Evolutionary conservation across 2,113 vertebrate genomes (phyloP).

Genomic region (Mugil cephalus): DNA sequence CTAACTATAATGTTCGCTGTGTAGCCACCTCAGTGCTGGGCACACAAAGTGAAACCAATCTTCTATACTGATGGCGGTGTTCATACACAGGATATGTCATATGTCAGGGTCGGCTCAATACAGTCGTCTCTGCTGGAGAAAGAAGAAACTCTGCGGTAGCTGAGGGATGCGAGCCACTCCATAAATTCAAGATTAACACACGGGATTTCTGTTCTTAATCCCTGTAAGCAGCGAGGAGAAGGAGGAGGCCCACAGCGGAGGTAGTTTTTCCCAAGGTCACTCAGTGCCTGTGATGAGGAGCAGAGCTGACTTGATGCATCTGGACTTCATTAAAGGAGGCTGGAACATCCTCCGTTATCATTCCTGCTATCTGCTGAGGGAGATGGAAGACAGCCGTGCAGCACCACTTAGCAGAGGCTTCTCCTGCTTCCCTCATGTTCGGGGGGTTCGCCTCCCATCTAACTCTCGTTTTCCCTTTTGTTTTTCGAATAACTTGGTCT

Average conservation of each 20-base stretch:
- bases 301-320: constrained; percentile 69
- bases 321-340: constrained; percentile 72
- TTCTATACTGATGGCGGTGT: constrained; percentile 7
- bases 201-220: constrained; percentile 60
- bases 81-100: constrained; percentile 7
- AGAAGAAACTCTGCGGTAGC: neutral
- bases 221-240: constrained; percentile 2
- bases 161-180: constrained; percentile 6
- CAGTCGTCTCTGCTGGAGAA: constrained; percentile 5
- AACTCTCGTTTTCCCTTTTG: constrained; percentile 57
- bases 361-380: constrained; percentile 69
- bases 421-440: constrained; percentile 63
- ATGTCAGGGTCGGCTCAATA: constrained; percentile 22
- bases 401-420: constrained; percentile 63
- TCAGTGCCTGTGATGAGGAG: constrained; percentile 60
- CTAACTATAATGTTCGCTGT: neutral
- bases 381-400: constrained; percentile 57
- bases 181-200: constrained; percentile 28
- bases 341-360: constrained; percentile 65
- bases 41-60: constrained; percentile 2
- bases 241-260: constrained; percentile 53
- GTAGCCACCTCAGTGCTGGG: neutral
- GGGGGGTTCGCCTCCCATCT: constrained; percentile 53
- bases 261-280: constrained; percentile 64
- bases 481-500: constrained; percentile 65